phyloP scores from a whole-genome alignment of 2,113 vertebrate species.

The Spermophilus dauricus region DNA sequence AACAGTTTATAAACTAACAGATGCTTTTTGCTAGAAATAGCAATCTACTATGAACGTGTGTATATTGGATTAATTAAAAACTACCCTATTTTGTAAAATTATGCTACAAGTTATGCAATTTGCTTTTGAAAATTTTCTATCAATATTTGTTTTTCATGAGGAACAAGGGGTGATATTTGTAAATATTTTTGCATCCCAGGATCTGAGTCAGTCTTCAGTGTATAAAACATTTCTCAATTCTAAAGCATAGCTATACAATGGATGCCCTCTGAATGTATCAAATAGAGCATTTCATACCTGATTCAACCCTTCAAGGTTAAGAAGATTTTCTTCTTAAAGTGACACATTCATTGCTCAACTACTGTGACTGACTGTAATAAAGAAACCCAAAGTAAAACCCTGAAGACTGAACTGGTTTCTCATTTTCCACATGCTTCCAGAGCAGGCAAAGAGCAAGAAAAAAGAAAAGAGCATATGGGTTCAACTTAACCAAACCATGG shows the following conservation, averaged over 20 bases:
- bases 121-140: neutral
- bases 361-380: neutral
- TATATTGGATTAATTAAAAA: constrained; percentile 12
- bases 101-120: neutral
- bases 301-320: constrained; percentile 71
- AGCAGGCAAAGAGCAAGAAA: neutral
- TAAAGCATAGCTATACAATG: constrained; percentile 54
- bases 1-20: too few relatives aligned
- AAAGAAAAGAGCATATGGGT: neutral
- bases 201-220: constrained; percentile 41
- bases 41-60: neutral
- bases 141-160: constrained; percentile 37
- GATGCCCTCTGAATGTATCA: constrained; percentile 15
- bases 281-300: constrained; percentile 61
- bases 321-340: constrained; percentile 76
- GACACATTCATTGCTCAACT: constrained; percentile 2
- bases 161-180: neutral
- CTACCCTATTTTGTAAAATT: neutral
- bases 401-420: neutral
- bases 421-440: neutral
- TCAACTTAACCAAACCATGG: neutral
- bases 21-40: neutral
- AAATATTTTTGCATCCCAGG: constrained; percentile 29
- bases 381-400: neutral
- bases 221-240: constrained; percentile 62